A percentile compares a stretch with the other conserved stretches of the same genome.
Evolutionary conservation across 2,888 invertebrate species (phyloP).

Genomic region (Saturnia japonica): DNA sequence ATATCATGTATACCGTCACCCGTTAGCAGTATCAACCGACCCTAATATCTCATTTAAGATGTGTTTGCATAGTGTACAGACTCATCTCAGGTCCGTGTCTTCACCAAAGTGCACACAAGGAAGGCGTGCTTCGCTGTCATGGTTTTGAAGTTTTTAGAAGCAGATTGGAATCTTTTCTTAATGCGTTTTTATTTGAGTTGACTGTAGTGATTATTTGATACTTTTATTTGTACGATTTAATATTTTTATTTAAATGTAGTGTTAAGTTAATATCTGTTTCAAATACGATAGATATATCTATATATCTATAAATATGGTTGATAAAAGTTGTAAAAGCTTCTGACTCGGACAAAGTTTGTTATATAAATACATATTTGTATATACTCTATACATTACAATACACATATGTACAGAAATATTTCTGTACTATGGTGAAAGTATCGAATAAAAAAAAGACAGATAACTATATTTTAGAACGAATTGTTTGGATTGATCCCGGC

Average conservation of each 20-base stretch:
- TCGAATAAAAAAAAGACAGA: too few species aligned
- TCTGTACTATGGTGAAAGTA: too few species aligned
- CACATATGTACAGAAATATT: too few species aligned
- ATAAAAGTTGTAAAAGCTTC: too few species aligned
- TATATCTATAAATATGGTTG: too few species aligned
- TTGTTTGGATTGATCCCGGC: too few species aligned
- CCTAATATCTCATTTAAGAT: slow-evolving; percentile 63
- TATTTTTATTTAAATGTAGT: not conserved
- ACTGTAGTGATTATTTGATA: slow-evolving; percentile 1
- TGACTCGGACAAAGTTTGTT: too few species aligned
- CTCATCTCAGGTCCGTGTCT: slow-evolving; percentile 56
- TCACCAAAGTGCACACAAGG: slow-evolving; percentile 60
- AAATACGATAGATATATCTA: not conserved
- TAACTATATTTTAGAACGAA: too few species aligned
- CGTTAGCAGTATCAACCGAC: slow-evolving; percentile 32
- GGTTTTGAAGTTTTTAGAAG: slow-evolving; percentile 40
- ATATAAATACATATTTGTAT: too few species aligned
- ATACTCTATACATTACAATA: too few species aligned
- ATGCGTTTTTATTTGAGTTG: slow-evolving; percentile 27
- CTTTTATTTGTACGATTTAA: not conserved
- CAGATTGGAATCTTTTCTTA: slow-evolving; percentile 32
- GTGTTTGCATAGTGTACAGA: slow-evolving; percentile 64
- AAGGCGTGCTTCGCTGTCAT: slow-evolving; percentile 52
- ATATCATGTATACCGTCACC: slow-evolving; percentile 19
- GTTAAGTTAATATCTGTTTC: not conserved